Base-by-base conservation (phyloP, 1,140 invertebrate genomes). In the Aethina tumida region DNA sequence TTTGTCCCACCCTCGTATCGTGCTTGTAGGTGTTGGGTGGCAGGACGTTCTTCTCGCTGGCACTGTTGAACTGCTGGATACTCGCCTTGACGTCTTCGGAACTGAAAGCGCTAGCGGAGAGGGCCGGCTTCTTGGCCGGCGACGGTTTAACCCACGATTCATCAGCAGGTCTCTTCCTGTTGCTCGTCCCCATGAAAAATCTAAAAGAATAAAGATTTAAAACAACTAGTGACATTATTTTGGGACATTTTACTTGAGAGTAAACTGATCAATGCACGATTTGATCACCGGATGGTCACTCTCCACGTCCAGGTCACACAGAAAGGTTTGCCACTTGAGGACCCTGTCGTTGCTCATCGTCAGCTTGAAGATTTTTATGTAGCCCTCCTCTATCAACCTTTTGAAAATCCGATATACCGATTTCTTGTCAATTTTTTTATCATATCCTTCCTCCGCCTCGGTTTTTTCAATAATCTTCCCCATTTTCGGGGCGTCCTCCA, bases 381-480 rank as follows among this genome's bases (percentile, higher is more conserved):
- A 64, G 4, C 75, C 73, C 13, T 74, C 73, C 27, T 62, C 59
- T 0, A 63, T 57, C 18, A 82, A 58, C 49, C 66, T 70, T 26
- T 68, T 55, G 7, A 81, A 46, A 5, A 83, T 50, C 31, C 75
- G 60, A 2, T 68, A 39, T 4, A 81, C 52, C 2, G 76, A 74
- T 53, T 74, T 78, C 33, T 70, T 72, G 47, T 79, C 76, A 13
- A 81, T 72, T 43, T 62, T 70, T 2, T 64, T 63, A 7, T 65
- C 56, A 28, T 66, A 66, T 0, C 73, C 73, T 63, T 19, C 10
- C 37, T 36, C 29, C 13, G 12, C 55, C 55, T 76, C 73, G 40
- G 68, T 63, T 31, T 67, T 64, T 31, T 58, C 51, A 22, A 78
- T 71, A 29, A 66, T 53, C 61, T 70, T 74, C 41, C 68, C 58